A percentile compares a stretch with the other conserved stretches of the same genome.
Evolutionary conservation across 2,113 vertebrate species (phyloP).

Genomic region (Ceyx cyanopectus): DNA sequence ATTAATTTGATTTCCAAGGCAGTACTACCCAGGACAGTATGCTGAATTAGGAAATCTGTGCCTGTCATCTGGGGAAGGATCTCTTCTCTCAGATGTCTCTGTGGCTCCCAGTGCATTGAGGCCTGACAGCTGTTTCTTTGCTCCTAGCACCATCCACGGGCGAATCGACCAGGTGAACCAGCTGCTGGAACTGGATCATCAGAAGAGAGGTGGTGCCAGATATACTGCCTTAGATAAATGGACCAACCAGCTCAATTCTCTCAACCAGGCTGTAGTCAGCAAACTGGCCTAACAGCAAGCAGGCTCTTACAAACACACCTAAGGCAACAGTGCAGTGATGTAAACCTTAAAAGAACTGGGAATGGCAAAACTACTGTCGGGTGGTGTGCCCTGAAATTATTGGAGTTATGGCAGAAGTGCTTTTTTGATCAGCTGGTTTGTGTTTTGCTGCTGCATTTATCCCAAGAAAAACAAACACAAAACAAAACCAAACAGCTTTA

Average conservation of each 20-base stretch:
- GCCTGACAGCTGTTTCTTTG: neutral
- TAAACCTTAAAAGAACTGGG: constrained; percentile 83
- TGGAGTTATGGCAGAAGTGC: constrained; percentile 86
- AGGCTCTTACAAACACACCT: constrained; percentile 76
- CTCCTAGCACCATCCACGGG: constrained; percentile 94
- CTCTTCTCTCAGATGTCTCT: too few relatives aligned
- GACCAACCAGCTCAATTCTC: constrained; percentile 99
- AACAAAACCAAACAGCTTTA: constrained; percentile 82
- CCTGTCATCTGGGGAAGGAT: too few relatives aligned
- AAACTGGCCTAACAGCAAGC: constrained; percentile 92
- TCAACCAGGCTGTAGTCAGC: constrained; percentile 99
- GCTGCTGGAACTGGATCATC: constrained; percentile 97
- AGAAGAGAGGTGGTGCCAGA: constrained; percentile 96
- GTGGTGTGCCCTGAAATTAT: constrained; percentile 85
- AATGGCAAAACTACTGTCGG: constrained; percentile 86
- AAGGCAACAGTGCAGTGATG: constrained; percentile 81
- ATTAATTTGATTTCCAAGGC: neutral
- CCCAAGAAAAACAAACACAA: constrained; percentile 78
- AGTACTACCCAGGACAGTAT: neutral
- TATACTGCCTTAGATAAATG: constrained; percentile 99
- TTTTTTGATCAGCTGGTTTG: constrained; percentile 89
- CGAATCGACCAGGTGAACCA: constrained; percentile 96
- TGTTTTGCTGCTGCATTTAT: constrained; percentile 90
- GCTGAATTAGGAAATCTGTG: constrained; percentile 7
- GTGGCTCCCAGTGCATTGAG: neutral